phyloP scores from a whole-genome alignment of 2,797 vertebrate genomes.

The Crocidura indochinensis region DNA sequence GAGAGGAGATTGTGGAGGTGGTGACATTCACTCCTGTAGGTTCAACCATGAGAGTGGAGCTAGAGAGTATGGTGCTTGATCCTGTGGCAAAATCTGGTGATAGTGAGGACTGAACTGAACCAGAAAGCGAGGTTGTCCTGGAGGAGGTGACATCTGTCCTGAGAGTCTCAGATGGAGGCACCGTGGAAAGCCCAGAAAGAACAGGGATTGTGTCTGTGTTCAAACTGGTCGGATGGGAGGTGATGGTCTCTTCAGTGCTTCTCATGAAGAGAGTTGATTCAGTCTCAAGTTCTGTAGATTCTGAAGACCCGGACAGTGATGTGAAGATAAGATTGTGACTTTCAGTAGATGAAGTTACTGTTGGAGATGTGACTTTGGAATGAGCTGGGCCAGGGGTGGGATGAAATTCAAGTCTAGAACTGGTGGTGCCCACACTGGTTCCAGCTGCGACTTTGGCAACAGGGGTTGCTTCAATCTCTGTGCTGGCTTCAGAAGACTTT shows the following conservation, averaged over 20 bases:
- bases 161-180: not conserved
- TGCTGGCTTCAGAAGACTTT: no score
- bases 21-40: not conserved
- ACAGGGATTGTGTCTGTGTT: not conserved
- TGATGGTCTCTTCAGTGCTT: not conserved
- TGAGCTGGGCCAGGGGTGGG: no score
- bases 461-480: no score
- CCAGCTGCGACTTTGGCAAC: no score
- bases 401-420: no score
- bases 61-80: not conserved
- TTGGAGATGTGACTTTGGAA: not conserved
- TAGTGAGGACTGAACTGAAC: fast-evolving
- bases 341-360: no score
- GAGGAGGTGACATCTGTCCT: not conserved
- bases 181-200: no score
- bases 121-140: fast-evolving
- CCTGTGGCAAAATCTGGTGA: not conserved
- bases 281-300: not conserved
- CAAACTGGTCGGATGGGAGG: not conserved
- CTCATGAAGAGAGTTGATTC: not conserved
- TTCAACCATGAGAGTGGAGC: not conserved
- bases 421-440: no score
- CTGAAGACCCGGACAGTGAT: not conserved
- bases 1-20: no score
- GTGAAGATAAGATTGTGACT: not conserved